Base-by-base conservation (phyloP, 1,140 invertebrate species). In the Tribolium madens region DNA sequence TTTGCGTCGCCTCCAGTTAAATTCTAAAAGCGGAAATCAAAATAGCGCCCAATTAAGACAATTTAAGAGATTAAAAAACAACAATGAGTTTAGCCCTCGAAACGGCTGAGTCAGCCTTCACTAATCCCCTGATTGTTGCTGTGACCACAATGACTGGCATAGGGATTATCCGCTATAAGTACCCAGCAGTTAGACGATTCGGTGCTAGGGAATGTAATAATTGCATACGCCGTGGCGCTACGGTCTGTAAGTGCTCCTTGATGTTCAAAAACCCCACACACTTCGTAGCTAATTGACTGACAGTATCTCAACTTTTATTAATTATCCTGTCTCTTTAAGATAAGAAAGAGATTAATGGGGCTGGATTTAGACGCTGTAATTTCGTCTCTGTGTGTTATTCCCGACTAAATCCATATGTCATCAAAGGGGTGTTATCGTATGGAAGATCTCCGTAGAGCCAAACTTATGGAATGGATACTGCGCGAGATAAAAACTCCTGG, bases 221-320 rank as follows among this genome's bases (percentile, higher is more conserved):
- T 76, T 76, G 75, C 75, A 76, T 60, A 53, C 71, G 75, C 42
- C 31, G 53, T 21, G 53, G 53, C 21, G 53, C 57, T 64, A 64
- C 57, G 57, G 21, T 6, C 57, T 33, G 26, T 64, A 33, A 64
- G 57, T 64, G 57, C 57, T 64, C 57, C 57, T 64, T 64, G 57
- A 64, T 64, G 57, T 48, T 50, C 60, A 42, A 69, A 70, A 50
- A 42, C 15, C 75, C 18, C 46, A 50, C 36, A 52, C 60, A 76
- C 60, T 76, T 76, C 36, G 33, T 52, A 53, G 68, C 75, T 76
- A 76, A 76, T 76, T 76, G 75, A 76, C 75, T 76, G 75, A 76
- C 75, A 72, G 75, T 72, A 76, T 76, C 75, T 76, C 50, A 72
- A 72, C 68, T 76, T 76, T 76, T 76, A 76, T 76, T 76, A 76